Percentiles rank a stretch among this genome's conserved stretches.
These are phyloP conservation scores for Catalaphyllia jardinei DNA, from an alignment of 64 coral and sea anemone genomes.

Conservation along the genomic window DNA sequence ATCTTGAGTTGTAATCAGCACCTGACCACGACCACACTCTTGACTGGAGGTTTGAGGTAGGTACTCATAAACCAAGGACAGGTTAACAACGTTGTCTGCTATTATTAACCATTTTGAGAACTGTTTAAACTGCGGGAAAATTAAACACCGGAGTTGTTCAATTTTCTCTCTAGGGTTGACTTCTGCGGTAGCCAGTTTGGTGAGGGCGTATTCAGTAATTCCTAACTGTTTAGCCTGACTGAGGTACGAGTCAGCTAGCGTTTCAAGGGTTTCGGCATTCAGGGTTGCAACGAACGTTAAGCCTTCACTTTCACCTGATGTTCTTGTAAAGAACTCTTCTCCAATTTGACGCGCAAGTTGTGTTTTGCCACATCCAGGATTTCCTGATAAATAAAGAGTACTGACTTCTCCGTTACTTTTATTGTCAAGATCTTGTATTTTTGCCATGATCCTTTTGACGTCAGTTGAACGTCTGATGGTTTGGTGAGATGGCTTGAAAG, in stretches of 20 bases:
- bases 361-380: conserved; percentile 59
- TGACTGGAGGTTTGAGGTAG: not conserved
- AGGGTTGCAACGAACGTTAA: not conserved
- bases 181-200: not conserved
- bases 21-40: not conserved
- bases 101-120: conserved; percentile 13
- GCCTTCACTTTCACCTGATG: not conserved
- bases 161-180: not conserved
- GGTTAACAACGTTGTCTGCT: conserved; percentile 9
- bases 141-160: not conserved
- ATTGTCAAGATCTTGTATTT: conserved; percentile 3
- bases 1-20: conserved; percentile 35
- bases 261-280: not conserved
- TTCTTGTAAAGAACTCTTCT: not conserved
- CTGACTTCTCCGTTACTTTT: not conserved
- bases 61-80: not conserved
- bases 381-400: conserved; percentile 47
- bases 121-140: not conserved
- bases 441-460: not conserved
- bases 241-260: conserved; percentile 1
- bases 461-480: conserved; percentile 17
- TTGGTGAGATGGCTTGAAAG: conserved; percentile 25
- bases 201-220: not conserved
- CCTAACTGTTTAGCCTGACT: not conserved
- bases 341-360: conserved; percentile 42